Base-by-base conservation (phyloP, 2,888 invertebrate species). In the Psylliodes chrysocephalus region DNA sequence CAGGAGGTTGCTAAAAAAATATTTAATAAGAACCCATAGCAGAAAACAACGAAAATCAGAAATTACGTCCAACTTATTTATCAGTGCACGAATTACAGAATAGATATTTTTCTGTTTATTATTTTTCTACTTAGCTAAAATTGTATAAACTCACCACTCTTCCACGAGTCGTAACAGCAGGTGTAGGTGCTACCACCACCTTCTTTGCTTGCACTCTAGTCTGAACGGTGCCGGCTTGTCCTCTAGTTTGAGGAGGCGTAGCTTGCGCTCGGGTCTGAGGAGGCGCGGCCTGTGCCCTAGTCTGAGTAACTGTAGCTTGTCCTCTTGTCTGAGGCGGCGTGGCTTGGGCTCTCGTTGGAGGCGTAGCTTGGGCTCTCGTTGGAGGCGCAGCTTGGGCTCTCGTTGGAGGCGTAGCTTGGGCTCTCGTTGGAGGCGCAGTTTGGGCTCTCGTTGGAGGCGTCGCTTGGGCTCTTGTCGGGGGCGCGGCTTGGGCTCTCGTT, bases 101-200 rank as follows among this genome's bases (percentile, higher is more conserved):
- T n/a, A n/a, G n/a, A n/a, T n/a, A n/a, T n/a, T n/a, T n/a, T n/a
- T n/a, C n/a, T n/a, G n/a, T n/a, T n/a, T n/a, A n/a, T n/a, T n/a
- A n/a, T n/a, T n/a, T n/a, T n/a, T n/a, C n/a, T n/a, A n/a, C n/a
- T n/a, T n/a, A n/a, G n/a, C n/a, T n/a, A n/a, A n/a, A n/a, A n/a
- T n/a, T n/a, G n/a, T 30, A 18, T 8, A 33, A 22, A 60, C 38
- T 64, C 25, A 64, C 64, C 60, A 35, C 64, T 51, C 56, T 60
- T 15, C 22, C 60, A 42, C 64, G 44, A 14, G 64, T 64, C 35
- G 42, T 55, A 22, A 22, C 22, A 6, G 22, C n/a, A 22, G 6
- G 22, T 6, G 22, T n/a, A 4, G 53, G 22, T 1, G 42, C 8
- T 8, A 53, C n/a, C 28, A 61, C 33, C 30, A 42, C 19, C 15